These are phyloP conservation scores for Augochlora pura DNA, from an alignment of 1,140 invertebrate species.

Conservation along the genomic window DNA sequence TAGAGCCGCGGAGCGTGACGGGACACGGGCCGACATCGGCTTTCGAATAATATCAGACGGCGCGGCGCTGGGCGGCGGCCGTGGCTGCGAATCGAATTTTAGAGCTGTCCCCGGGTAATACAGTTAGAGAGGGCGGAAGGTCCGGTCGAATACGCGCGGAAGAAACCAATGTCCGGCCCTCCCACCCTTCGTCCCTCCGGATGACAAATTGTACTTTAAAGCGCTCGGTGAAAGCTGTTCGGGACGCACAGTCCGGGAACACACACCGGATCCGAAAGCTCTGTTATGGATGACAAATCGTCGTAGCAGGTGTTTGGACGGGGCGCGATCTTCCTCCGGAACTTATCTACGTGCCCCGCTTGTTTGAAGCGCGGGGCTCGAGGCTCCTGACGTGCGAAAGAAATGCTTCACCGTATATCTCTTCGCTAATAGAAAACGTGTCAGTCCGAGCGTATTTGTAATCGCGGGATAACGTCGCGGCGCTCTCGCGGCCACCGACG, in stretches of 20 bases:
- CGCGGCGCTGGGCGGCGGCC: no score
- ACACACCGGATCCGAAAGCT: conserved; percentile 60
- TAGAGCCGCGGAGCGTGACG: background rate
- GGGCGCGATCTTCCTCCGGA: conserved; percentile 58
- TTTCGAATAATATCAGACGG: conserved; percentile 16
- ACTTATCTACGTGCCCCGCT: conserved; percentile 55
- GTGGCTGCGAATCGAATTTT: conserved; percentile 44
- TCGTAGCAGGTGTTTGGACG: conserved; percentile 63
- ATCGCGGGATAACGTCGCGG: no score
- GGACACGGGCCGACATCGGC: background rate
- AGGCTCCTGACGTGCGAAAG: conserved; percentile 51
- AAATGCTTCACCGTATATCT: conserved; percentile 19
- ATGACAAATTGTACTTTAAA: conserved; percentile 69
- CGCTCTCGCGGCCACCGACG: no score
- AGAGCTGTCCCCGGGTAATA: conserved; percentile 21
- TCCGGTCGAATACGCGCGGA: conserved; percentile 32
- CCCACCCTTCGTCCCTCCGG: no score
- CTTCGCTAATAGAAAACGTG: background rate
- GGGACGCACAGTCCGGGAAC: conserved; percentile 55
- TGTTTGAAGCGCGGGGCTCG: conserved; percentile 45
- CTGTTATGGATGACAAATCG: conserved; percentile 68
- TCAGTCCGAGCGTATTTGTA: background rate
- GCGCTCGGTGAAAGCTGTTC: conserved; percentile 63
- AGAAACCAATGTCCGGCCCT: conserved; percentile 56
- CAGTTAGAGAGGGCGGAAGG: background rate